Percentiles rank a stretch among this genome's conserved stretches.
These are phyloP conservation scores for Bombylius discolor DNA, from an alignment of 2,888 invertebrate genomes.

Conservation along the genomic window DNA sequence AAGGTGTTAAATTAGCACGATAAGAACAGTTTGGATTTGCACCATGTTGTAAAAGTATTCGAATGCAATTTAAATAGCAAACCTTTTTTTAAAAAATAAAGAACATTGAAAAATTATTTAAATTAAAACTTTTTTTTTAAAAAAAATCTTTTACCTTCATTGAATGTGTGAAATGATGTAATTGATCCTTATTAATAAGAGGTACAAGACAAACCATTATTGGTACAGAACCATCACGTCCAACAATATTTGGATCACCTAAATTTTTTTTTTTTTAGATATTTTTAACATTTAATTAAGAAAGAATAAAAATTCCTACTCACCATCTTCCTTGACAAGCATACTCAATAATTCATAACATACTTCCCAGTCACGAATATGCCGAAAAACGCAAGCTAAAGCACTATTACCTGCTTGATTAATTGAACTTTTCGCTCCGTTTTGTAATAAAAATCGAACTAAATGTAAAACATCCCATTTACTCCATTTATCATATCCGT, in stretches of 20 bases:
- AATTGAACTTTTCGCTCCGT: slow-evolving; percentile 53
- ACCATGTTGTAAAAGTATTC: slow-evolving; percentile 53
- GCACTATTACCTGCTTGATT: slow-evolving; percentile 57
- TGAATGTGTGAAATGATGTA: slow-evolving; percentile 57
- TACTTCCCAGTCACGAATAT: slow-evolving; percentile 56
- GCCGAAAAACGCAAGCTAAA: slow-evolving; percentile 54
- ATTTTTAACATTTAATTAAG: no score
- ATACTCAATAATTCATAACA: slow-evolving; percentile 37
- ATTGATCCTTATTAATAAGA: slow-evolving; percentile 58
- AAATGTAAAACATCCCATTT: slow-evolving; percentile 63
- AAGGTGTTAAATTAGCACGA: slow-evolving; percentile 51
- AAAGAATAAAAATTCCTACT: background rate
- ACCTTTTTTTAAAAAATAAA: slow-evolving; percentile 37
- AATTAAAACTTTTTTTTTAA: background rate
- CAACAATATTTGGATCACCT: slow-evolving; percentile 55
- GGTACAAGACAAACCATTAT: slow-evolving; percentile 63
- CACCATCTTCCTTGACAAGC: slow-evolving; percentile 36
- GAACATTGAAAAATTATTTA: background rate
- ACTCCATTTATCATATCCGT: slow-evolving; percentile 56
- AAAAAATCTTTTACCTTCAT: slow-evolving; percentile 45
- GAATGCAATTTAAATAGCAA: slow-evolving; percentile 56
- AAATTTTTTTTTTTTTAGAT: no score
- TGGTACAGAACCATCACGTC: slow-evolving; percentile 57
- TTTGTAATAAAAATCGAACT: slow-evolving; percentile 47
- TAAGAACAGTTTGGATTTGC: slow-evolving; percentile 62